Conservation (phyloP, 2,888 invertebrate species). For the Lepetodrilus schrolli region DNA sequence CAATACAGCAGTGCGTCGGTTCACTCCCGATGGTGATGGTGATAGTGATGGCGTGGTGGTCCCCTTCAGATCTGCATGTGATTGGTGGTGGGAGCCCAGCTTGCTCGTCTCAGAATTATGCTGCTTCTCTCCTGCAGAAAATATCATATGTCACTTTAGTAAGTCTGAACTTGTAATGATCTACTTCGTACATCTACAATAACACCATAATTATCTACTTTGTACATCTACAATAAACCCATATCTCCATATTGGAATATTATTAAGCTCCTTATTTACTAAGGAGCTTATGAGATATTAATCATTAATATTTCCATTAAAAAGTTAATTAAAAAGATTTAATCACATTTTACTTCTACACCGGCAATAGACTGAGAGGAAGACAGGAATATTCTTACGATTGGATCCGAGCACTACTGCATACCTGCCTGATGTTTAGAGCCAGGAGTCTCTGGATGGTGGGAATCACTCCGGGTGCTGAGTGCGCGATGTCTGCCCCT, state of each 20-base stretch:
- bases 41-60: conserved; percentile 66
- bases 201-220: no score
- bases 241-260: no score
- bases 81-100: conserved; percentile 17
- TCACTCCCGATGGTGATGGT: conserved; percentile 79
- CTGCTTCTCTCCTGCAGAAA: conserved; percentile 30
- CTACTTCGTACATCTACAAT: no score
- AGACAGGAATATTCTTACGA: conserved; percentile 20
- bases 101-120: conserved; percentile 26
- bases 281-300: no score
- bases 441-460: conserved; percentile 33
- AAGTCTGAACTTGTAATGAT: no score
- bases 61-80: conserved; percentile 15
- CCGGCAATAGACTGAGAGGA: no score
- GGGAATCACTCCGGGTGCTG: conserved; percentile 52
- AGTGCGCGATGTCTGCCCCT: conserved; percentile 47
- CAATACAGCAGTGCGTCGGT: conserved; percentile 84
- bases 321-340: no score
- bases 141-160: no score
- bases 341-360: no score
- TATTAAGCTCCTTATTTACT: no score
- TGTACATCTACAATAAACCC: no score
- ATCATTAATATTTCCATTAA: no score
- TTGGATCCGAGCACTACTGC: conserved; percentile 14
- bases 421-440: conserved; percentile 36